Conservation (phyloP, 2,888 invertebrate genomes). For the Sarcophaga variegata region DNA sequence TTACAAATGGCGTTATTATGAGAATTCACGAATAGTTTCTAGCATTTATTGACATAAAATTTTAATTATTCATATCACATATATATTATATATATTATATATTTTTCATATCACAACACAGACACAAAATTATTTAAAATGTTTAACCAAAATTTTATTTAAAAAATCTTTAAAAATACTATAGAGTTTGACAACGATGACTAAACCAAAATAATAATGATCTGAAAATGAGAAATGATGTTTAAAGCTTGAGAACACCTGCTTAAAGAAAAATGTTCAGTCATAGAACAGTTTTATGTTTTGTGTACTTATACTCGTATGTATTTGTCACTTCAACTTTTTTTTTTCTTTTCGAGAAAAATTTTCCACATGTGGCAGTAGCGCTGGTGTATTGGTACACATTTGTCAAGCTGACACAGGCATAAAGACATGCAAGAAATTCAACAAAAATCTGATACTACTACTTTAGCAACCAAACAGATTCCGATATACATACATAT, state of each 20-base stretch:
- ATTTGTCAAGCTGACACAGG: constrained; percentile 44
- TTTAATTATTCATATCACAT: too few relatives aligned
- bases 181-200: not conserved
- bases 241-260: not conserved
- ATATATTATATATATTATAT: too few relatives aligned
- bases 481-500: not conserved
- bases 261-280: not conserved
- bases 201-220: not conserved
- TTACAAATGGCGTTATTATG: too few relatives aligned
- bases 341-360: constrained; percentile 7
- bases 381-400: not conserved
- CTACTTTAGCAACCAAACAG: not conserved
- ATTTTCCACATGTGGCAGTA: not conserved
- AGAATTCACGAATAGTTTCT: too few relatives aligned
- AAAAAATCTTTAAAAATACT: too few relatives aligned
- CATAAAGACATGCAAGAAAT: constrained; percentile 32
- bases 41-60: too few relatives aligned
- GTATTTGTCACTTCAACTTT: constrained; percentile 40
- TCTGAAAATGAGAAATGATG: not conserved
- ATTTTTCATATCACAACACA: too few relatives aligned
- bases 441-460: not conserved
- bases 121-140: too few relatives aligned
- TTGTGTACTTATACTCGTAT: not conserved
- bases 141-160: too few relatives aligned
- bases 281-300: not conserved